Evolutionary conservation across 2,888 invertebrate species (phyloP).

Genomic region (Fissipunctia ypsillon): DNA sequence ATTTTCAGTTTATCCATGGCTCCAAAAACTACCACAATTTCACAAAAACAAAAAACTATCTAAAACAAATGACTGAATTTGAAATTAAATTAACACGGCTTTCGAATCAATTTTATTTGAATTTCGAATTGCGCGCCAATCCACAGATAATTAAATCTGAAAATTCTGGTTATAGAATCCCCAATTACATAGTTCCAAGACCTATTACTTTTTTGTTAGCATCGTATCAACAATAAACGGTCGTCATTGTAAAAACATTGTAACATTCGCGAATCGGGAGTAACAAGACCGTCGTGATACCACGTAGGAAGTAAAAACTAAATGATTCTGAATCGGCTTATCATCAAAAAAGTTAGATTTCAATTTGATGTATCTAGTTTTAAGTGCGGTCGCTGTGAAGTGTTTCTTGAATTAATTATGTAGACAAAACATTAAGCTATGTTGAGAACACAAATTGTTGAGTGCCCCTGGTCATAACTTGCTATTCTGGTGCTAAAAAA

Average conservation of each 20-base stretch:
- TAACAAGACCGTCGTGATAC: slow-evolving; percentile 57
- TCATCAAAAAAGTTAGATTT: slow-evolving; percentile 55
- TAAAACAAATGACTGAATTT: too few relatives aligned
- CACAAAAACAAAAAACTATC: too few relatives aligned
- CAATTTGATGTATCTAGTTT: slow-evolving; percentile 45
- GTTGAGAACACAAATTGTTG: slow-evolving; percentile 17
- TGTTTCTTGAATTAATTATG: slow-evolving; percentile 42
- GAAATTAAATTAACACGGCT: too few relatives aligned
- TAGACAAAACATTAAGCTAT: slow-evolving; percentile 22
- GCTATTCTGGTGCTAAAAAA: neutral
- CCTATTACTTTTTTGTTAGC: slow-evolving; percentile 62
- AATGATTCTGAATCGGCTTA: slow-evolving; percentile 54
- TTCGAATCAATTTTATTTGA: too few relatives aligned
- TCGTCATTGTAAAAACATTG: slow-evolving; percentile 54
- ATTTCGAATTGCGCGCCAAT: too few relatives aligned
- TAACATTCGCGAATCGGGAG: slow-evolving; percentile 45
- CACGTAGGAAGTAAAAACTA: slow-evolving; percentile 59
- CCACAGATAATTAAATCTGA: too few relatives aligned
- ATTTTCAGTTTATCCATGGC: too few relatives aligned
- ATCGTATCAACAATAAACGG: slow-evolving; percentile 62
- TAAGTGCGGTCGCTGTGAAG: slow-evolving; percentile 26
- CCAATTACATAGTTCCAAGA: too few relatives aligned
- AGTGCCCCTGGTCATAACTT: neutral
- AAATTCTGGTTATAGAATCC: too few relatives aligned
- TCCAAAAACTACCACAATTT: too few relatives aligned